Evolutionary conservation across 2,113 vertebrate species (phyloP).

Genomic region (Corythaixoides concolor): DNA sequence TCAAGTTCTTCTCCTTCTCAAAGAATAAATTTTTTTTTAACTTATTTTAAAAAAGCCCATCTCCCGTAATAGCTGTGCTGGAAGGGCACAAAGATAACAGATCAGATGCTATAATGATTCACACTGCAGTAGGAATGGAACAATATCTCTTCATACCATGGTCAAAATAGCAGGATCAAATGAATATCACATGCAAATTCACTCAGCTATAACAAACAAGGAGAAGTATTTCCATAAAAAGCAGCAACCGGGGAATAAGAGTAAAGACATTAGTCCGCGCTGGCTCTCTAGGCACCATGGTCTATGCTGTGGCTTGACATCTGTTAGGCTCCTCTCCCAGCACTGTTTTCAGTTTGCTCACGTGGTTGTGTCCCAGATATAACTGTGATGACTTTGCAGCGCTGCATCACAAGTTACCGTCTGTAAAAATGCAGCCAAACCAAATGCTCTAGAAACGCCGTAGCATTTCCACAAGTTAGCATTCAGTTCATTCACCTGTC

Average conservation of each 20-base stretch:
- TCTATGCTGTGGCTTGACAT: not conserved
- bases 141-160: not conserved
- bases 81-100: not conserved
- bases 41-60: not conserved
- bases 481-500: not conserved
- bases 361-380: not conserved
- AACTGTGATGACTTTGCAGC: not conserved
- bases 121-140: not conserved
- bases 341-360: not conserved
- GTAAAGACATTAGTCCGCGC: not conserved
- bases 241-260: not conserved
- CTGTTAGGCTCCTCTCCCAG: not conserved
- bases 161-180: slow-evolving; percentile 33
- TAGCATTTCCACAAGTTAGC: not conserved
- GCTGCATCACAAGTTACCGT: not conserved
- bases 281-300: not conserved
- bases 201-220: not conserved
- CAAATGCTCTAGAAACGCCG: not conserved
- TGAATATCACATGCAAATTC: not conserved
- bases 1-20: not conserved
- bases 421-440: not conserved
- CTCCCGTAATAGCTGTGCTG: not conserved
- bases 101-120: not conserved
- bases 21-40: not conserved
- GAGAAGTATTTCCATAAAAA: slow-evolving; percentile 9